Base-by-base conservation (phyloP, 2,113 vertebrate genomes). In the Elanus axillaris region DNA sequence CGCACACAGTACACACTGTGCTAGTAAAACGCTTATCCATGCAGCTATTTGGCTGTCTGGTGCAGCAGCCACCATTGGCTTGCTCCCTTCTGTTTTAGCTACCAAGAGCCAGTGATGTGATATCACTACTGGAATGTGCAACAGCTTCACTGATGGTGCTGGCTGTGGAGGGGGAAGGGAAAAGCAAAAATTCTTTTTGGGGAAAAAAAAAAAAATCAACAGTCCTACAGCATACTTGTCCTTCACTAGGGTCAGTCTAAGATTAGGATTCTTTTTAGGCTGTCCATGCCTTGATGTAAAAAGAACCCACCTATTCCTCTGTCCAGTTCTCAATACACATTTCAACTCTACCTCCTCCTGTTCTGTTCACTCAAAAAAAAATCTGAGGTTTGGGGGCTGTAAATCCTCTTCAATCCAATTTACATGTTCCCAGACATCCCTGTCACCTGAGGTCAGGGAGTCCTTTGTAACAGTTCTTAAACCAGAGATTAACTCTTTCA, bases 41-140 rank as follows among this genome's bases (percentile, higher is more conserved):
- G 64, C 81, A 10, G 82, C 23, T 43, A 1, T 40, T 10, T 13
- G 71, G 79, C 58, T 34, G n/a, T 1, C 69, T 21, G 71, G 38
- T 19, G 74, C 50, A 4, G 66, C 72, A 42, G 86, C 77, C 88
- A 68, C 40, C 36, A 1, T 3, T 55, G 88, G 74, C 88, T 95
- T 17, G 0, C 13, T 38, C 79, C 56, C 43, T 52, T n/a, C 77
- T 4, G 80, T 2, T 59, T 66, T 8, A n/a, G 91, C 78, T 84
- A 25, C 63, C 31, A 3, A 7, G 45, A 81, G 83, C 29, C 88
- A 25, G 79, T 0, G 56, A 10, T 85, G 66, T 5, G 94, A 78
- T 59, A 87, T 18, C 94, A 23, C n/a, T 5, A 1, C 63, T 90
- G 95, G 95, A 96, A 97, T 94, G 96, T 29, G 73, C 91, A 2